Evolutionary conservation across 2,797 vertebrate species (phyloP).

Genomic region (Atherinosoma microstoma): DNA sequence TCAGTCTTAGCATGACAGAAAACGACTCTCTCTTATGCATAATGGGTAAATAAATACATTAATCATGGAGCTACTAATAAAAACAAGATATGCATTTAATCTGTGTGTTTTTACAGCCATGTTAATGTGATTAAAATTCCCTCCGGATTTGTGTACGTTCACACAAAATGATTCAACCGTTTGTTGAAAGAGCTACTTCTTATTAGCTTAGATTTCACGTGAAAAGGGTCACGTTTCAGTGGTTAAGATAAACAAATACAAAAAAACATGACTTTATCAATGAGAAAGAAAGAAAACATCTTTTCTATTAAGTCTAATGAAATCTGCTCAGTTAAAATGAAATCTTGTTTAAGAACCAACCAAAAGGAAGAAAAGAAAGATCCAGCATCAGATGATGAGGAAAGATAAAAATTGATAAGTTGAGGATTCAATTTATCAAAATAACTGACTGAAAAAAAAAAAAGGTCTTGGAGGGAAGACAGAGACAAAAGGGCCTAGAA

Average conservation of each 20-base stretch:
- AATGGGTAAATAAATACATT: slow-evolving; percentile 5
- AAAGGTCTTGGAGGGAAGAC: slow-evolving; percentile 10
- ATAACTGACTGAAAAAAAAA: too few species aligned
- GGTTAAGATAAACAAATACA: too few species aligned
- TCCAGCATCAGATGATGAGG: not conserved
- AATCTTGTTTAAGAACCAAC: not conserved
- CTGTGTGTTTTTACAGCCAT: not conserved
- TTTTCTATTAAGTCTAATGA: not conserved
- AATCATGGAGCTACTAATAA: not conserved
- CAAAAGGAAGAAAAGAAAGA: not conserved
- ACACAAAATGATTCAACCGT: not conserved
- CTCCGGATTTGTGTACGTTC: not conserved
- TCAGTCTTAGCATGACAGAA: not conserved
- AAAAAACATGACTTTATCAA: not conserved
- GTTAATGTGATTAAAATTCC: not conserved
- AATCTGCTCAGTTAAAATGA: not conserved
- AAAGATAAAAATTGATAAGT: not conserved
- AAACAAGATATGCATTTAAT: slow-evolving; percentile 2
- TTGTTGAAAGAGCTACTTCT: not conserved
- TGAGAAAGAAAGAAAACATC: not conserved
- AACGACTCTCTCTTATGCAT: not conserved
- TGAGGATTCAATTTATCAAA: not conserved
- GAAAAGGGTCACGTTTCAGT: not conserved
- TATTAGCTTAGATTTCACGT: not conserved
- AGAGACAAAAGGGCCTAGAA: slow-evolving; percentile 1